phyloP scores from a whole-genome alignment of 1,140 invertebrate genomes.

The Chymomyza costata region DNA sequence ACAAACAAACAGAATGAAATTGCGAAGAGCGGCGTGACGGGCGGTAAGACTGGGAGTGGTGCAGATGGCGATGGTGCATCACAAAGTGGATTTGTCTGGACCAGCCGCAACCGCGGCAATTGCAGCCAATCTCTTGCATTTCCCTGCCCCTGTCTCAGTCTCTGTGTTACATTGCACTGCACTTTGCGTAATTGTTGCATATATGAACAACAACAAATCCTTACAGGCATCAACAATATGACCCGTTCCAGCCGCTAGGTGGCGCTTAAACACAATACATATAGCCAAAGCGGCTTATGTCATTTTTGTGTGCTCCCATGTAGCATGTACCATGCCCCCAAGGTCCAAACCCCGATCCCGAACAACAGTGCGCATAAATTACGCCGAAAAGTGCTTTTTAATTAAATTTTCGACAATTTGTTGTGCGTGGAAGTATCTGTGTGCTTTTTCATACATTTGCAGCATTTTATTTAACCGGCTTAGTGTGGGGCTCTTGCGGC shows the following conservation, averaged over 20 bases:
- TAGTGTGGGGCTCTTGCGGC: slow-evolving; percentile 43
- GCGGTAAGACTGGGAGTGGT: neutral
- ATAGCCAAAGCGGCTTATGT: slow-evolving; percentile 38
- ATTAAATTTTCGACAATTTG: slow-evolving; percentile 52
- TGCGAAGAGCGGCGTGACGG: too few species aligned
- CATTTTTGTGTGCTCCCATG: neutral
- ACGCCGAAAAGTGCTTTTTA: slow-evolving; percentile 39
- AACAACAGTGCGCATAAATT: slow-evolving; percentile 32
- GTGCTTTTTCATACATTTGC: slow-evolving; percentile 36
- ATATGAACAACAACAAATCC: slow-evolving; percentile 38
- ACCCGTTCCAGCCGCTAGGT: too few species aligned
- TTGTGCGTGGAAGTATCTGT: too few species aligned
- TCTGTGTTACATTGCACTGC: slow-evolving; percentile 10
- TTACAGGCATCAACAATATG: slow-evolving; percentile 19
- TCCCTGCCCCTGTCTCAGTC: too few species aligned
- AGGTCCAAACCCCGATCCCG: too few species aligned
- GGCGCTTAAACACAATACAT: too few species aligned
- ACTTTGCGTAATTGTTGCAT: slow-evolving; percentile 40
- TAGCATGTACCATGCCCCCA: too few species aligned
- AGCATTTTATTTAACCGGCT: slow-evolving; percentile 35
- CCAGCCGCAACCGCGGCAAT: neutral
- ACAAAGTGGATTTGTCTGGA: neutral
- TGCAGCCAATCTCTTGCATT: neutral
- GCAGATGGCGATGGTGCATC: neutral
- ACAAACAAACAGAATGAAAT: slow-evolving; percentile 33